These are phyloP conservation scores for Entomyzon cyanotis DNA, from an alignment of 2,113 vertebrate species.

Conservation along the genomic window DNA sequence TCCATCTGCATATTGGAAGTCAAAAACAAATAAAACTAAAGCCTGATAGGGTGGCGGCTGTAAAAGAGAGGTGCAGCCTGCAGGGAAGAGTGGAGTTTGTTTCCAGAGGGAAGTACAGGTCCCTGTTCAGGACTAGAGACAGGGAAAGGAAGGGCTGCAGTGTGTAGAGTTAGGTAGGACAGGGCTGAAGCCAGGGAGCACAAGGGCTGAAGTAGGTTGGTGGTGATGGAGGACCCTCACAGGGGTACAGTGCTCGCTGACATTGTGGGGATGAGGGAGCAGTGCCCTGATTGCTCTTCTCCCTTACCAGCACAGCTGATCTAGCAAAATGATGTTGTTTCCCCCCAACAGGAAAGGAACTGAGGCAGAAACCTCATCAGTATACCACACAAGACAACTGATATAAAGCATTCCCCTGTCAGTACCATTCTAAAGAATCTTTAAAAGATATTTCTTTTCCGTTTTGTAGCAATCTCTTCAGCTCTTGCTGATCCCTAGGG, in stretches of 20 bases:
- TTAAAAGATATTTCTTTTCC: not conserved
- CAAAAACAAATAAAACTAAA: not conserved
- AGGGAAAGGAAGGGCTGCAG: not conserved
- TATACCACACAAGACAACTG: not conserved
- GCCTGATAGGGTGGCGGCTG: not conserved
- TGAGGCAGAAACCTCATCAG: not conserved
- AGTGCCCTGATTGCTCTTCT: not conserved
- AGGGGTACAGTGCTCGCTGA: not conserved
- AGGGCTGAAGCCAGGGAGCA: not conserved
- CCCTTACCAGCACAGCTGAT: not conserved
- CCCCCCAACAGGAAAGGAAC: not conserved
- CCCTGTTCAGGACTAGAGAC: not conserved
- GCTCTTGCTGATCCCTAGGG: constrained; percentile 4
- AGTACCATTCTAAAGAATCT: not conserved
- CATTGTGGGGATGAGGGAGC: not conserved
- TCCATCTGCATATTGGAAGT: not conserved
- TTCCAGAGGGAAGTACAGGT: not conserved
- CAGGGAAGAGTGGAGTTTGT: not conserved
- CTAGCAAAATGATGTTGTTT: not conserved
- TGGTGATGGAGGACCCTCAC: not conserved
- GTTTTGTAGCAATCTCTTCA: constrained; percentile 20
- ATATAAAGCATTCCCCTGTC: not conserved
- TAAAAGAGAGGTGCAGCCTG: not conserved
- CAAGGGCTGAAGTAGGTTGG: not conserved
- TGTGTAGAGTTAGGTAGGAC: not conserved